A percentile compares a stretch with the other conserved stretches of the same genome.
phyloP scores from a whole-genome alignment of 1,140 invertebrate species.

The Ditylenchus dipsaci region DNA sequence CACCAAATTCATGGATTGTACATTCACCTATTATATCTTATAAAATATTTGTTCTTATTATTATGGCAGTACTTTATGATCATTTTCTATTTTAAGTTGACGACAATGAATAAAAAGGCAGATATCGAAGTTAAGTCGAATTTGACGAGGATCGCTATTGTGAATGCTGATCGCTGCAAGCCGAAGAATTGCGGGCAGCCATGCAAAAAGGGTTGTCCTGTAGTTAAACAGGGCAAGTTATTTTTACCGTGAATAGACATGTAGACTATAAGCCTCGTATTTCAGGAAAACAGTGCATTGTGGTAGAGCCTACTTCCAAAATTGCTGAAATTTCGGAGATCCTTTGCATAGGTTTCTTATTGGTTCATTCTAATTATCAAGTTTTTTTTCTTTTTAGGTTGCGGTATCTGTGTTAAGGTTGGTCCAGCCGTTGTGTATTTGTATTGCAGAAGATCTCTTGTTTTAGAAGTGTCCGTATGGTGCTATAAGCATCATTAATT shows the following conservation, averaged over 20 bases:
- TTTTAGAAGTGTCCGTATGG: conserved; percentile 98
- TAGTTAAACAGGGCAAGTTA: conserved; percentile 81
- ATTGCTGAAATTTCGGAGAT: conserved; percentile 96
- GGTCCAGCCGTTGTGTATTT: conserved; percentile 27
- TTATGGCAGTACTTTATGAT: no score
- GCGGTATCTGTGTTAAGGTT: conserved; percentile 88
- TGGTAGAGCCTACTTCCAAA: conserved; percentile 92
- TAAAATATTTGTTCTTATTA: no score
- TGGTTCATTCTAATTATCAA: no score
- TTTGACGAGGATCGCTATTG: conserved; percentile 85
- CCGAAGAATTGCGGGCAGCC: conserved; percentile 97
- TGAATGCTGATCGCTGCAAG: conserved; percentile 95
- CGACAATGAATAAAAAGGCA: conserved; percentile 20
- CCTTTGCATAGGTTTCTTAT: conserved; percentile 75
- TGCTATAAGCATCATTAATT: conserved; percentile 96
- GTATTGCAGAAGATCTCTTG: conserved; percentile 3
- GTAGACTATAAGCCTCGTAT: not conserved
- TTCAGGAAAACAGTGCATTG: conserved; percentile 85
- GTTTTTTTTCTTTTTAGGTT: conserved; percentile 62
- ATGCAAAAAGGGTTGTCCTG: conserved; percentile 96
- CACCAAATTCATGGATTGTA: no score
- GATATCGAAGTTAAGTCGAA: conserved; percentile 35
- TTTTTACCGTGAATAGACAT: not conserved
- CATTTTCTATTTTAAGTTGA: not conserved
- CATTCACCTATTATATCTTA: no score